phyloP scores from a whole-genome alignment of 1,140 invertebrate genomes.

The Psilanteris sp. region DNA sequence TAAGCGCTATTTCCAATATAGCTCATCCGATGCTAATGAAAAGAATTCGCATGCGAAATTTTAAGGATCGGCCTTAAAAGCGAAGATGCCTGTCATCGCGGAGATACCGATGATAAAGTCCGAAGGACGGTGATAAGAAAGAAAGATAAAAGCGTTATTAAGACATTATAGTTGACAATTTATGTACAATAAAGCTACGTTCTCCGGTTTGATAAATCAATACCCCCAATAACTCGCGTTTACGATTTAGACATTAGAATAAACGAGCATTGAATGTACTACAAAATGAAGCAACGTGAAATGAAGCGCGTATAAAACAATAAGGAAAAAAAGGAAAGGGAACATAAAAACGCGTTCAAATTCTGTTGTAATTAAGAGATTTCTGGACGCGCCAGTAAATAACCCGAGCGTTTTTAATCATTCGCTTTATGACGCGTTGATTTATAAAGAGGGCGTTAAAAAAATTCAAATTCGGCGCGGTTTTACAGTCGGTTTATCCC shows the following conservation, averaged over 20 bases:
- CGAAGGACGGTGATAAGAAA: conserved; percentile 24
- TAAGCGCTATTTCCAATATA: no score
- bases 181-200: conserved; percentile 51
- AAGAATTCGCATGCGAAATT: conserved; percentile 11
- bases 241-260: conserved; percentile 43
- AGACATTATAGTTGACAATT: conserved; percentile 57
- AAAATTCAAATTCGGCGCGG: conserved; percentile 40
- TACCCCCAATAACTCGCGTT: conserved; percentile 44
- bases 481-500: conserved; percentile 47
- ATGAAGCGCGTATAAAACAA: conserved; percentile 4
- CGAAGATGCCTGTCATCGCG: conserved; percentile 6
- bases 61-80: conserved; percentile 9
- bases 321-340: conserved; percentile 15
- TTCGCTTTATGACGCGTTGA: conserved; percentile 54
- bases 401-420: conserved; percentile 57
- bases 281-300: background rate
- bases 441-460: conserved; percentile 47
- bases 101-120: conserved; percentile 36
- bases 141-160: conserved; percentile 51
- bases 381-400: conserved; percentile 35
- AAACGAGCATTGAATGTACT: conserved; percentile 26
- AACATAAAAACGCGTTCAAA: conserved; percentile 15
- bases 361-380: conserved; percentile 52
- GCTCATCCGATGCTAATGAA: conserved; percentile 18
- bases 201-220: conserved; percentile 47